A percentile compares a stretch with the other conserved stretches of the same genome.
Conservation (phyloP, 2,888 invertebrate species). For the Rhamnusium bicolor region DNA sequence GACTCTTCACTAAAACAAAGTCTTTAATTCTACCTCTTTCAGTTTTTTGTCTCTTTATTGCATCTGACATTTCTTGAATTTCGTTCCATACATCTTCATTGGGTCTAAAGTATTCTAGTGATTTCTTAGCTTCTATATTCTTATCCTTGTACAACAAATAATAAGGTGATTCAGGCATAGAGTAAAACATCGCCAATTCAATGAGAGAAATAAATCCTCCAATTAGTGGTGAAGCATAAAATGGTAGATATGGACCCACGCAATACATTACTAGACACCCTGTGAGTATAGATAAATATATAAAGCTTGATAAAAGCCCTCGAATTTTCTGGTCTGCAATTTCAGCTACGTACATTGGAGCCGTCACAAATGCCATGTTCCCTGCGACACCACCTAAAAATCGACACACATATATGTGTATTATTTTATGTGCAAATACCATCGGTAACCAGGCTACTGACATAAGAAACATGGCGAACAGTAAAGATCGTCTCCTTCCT, state of each 20-base stretch:
- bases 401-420: conserved; percentile 64
- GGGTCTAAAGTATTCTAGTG: conserved; percentile 61
- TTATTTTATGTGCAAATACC: conserved; percentile 62
- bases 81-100: conserved; percentile 61
- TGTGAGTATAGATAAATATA: conserved; percentile 66
- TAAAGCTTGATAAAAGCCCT: conserved; percentile 65
- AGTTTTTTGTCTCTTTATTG: conserved; percentile 64
- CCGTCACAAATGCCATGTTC: conserved; percentile 65
- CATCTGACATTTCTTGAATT: conserved; percentile 63
- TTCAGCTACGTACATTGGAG: conserved; percentile 69
- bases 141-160: conserved; percentile 63
- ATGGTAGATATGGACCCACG: conserved; percentile 64
- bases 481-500: conserved; percentile 65
- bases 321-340: conserved; percentile 66
- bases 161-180: conserved; percentile 69
- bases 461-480: conserved; percentile 64
- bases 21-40: conserved; percentile 66
- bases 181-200: conserved; percentile 64
- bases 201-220: conserved; percentile 60
- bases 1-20: conserved; percentile 64
- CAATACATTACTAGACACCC: conserved; percentile 65
- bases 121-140: conserved; percentile 60
- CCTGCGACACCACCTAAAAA: conserved; percentile 61
- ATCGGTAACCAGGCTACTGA: conserved; percentile 66
- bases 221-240: conserved; percentile 62